A percentile compares a stretch with the other conserved stretches of the same genome.
phyloP scores from a whole-genome alignment of 2,797 vertebrate genomes.

The Crenichthys baileyi region DNA sequence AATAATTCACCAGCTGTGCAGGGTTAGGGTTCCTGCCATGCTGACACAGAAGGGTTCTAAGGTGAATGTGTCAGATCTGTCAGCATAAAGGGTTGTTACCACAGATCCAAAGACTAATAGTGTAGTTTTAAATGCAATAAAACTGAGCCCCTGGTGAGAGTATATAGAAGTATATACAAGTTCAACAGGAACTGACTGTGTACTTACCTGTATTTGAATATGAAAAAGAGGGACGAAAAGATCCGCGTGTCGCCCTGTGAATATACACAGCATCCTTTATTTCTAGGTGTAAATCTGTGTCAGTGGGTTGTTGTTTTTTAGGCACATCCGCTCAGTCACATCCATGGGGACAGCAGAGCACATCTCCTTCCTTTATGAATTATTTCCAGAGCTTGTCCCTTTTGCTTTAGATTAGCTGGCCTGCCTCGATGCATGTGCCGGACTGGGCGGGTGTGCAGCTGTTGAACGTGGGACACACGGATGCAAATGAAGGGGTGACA shows the following conservation, averaged over 20 bases:
- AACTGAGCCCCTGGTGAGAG: neutral
- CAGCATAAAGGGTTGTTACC: slow-evolving; percentile 14
- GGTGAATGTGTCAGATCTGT: slow-evolving; percentile 45
- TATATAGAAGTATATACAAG: neutral
- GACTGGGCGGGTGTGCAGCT: slow-evolving; percentile 2
- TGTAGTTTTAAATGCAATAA: slow-evolving; percentile 13
- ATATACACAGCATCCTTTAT: neutral
- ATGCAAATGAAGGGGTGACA: neutral
- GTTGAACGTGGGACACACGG: neutral
- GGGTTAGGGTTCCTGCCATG: slow-evolving; percentile 47
- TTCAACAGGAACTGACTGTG: slow-evolving; percentile 1
- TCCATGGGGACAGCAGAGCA: slow-evolving; percentile 26
- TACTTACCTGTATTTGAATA: slow-evolving; percentile 58
- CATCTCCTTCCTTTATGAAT: slow-evolving; percentile 56
- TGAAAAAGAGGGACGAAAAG: slow-evolving; percentile 68
- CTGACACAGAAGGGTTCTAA: slow-evolving; percentile 41
- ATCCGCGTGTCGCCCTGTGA: slow-evolving; percentile 2
- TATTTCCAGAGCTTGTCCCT: slow-evolving; percentile 58
- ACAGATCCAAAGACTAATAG: neutral
- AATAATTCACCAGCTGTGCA: slow-evolving; percentile 78
- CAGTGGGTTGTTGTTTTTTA: slow-evolving; percentile 13
- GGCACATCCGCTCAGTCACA: neutral
- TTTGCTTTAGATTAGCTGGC: slow-evolving; percentile 61
- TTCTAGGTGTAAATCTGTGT: slow-evolving; percentile 14
- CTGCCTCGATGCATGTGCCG: slow-evolving; percentile 30